A percentile compares a stretch with the other conserved stretches of the same genome.
phyloP scores from a whole-genome alignment of 2,888 invertebrate species.

The Dichetophora obliterata region DNA sequence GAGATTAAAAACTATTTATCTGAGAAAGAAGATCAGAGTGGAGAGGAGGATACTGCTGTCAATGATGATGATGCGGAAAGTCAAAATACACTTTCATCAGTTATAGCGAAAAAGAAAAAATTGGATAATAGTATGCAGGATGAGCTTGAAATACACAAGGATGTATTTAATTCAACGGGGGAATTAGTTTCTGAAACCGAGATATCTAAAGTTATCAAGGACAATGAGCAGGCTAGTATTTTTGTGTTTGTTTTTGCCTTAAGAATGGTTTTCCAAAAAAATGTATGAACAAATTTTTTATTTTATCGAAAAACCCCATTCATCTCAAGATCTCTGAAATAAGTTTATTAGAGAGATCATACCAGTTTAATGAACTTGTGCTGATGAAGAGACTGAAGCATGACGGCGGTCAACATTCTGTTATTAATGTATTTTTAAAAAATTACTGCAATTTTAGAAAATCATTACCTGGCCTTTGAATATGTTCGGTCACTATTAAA shows the following conservation, averaged over 20 bases:
- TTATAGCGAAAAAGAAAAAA: background rate
- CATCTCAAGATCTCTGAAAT: too few species aligned
- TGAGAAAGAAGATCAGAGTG: conserved; percentile 40
- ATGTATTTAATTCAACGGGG: background rate
- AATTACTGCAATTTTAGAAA: too few species aligned
- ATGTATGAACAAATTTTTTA: too few species aligned
- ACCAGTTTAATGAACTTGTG: too few species aligned
- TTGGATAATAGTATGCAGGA: background rate
- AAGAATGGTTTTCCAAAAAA: too few species aligned
- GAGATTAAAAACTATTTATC: conserved; percentile 56
- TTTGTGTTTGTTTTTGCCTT: background rate
- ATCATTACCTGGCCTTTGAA: too few species aligned
- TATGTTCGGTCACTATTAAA: background rate
- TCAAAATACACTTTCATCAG: background rate
- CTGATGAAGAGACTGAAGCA: too few species aligned
- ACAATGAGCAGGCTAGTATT: conserved; percentile 78
- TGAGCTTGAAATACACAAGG: background rate
- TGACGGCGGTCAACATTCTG: too few species aligned
- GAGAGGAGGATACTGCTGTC: conserved; percentile 14
- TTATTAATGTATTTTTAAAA: too few species aligned
- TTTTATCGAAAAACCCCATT: too few species aligned
- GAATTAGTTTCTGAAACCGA: conserved; percentile 1
- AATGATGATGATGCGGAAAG: background rate
- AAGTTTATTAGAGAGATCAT: too few species aligned
- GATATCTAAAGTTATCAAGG: conserved; percentile 68